Base-by-base conservation (phyloP, 2,113 vertebrate genomes). In the Xiphophorus couchianus region DNA sequence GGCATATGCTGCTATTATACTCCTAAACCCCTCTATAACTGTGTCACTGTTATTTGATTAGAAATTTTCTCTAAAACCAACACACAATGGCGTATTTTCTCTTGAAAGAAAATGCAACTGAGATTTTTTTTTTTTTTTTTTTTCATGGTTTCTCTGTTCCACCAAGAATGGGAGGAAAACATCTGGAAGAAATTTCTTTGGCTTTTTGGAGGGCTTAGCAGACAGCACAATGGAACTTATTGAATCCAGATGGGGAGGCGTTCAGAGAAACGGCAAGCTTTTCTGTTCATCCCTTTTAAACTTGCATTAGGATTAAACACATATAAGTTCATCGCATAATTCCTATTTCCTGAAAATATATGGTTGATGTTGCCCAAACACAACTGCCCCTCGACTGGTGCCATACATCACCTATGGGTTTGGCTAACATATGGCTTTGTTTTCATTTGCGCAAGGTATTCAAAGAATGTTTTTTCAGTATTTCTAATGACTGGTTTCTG, bases 171-270 rank as follows among this genome's bases (percentile, higher is more conserved):
- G 88, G 84, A 92, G 87, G 82, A 93, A 93, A 94, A 94, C 94
- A 95, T 95, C 94, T 95, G 93, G 94, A 95, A 95, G 81, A 86
- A 83, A 94, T 95, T 94, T 93, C 90, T 76, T 86, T 82, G 80
- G 80, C 74, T 85, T 91, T 93, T 87, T 87, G 77, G 87, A 87
- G 81, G 83, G 82, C 83, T 94, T 89, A 91, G 92, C 93, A 94
- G 92, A 95, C 93, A 87, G 89, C 90, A 92, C 89, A 92, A 91
- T 93, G 91, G 92, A 84, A 86, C 92, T 90, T 92, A 94, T 94
- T 83, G 74, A 90, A 80, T 92, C 94, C 94, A 94, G 93, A 94
- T 94, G 94, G 90, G 85, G 77, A 82, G 80, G 82, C 80, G 67
- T 80, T 90, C 73, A 76, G 87, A 78, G 66, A 92, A 91, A 90